Evolutionary conservation across 2,888 invertebrate species (phyloP).

Genomic region (Philhelius pedissequus): DNA sequence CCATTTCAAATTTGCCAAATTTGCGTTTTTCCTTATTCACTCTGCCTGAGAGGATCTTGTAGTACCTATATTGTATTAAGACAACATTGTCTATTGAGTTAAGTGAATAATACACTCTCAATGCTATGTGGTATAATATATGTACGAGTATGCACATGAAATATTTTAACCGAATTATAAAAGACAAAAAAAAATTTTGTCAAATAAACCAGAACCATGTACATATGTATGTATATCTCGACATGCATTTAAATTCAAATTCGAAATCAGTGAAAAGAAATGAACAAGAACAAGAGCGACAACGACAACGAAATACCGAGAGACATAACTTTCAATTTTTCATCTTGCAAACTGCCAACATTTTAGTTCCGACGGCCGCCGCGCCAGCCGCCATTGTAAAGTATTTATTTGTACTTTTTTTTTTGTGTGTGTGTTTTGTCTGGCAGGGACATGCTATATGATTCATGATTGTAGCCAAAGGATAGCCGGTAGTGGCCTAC

Average conservation of each 20-base stretch:
- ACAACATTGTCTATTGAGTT: slow-evolving; percentile 41
- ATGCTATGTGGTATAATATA: neutral
- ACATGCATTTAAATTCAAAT: slow-evolving; percentile 40
- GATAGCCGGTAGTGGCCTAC: slow-evolving; percentile 66
- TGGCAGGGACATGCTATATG: slow-evolving; percentile 62
- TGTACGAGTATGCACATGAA: neutral
- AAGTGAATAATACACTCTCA: slow-evolving; percentile 34
- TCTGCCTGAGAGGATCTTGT: too few species aligned
- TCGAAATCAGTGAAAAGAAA: slow-evolving; percentile 51
- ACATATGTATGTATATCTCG: slow-evolving; percentile 15
- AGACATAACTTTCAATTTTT: slow-evolving; percentile 68
- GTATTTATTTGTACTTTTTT: slow-evolving; percentile 29
- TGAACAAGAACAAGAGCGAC: neutral
- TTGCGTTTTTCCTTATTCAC: neutral
- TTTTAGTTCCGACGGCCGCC: slow-evolving; percentile 66
- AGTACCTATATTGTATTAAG: slow-evolving; percentile 4
- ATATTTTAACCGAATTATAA: slow-evolving; percentile 20
- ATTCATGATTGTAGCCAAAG: slow-evolving; percentile 63
- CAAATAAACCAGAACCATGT: slow-evolving; percentile 16
- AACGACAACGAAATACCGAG: neutral
- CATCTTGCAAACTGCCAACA: slow-evolving; percentile 62
- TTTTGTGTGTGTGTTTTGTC: slow-evolving; percentile 45
- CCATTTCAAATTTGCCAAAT: slow-evolving; percentile 28
- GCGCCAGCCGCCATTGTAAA: slow-evolving; percentile 20
- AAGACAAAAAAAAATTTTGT: slow-evolving; percentile 8